Conservation (phyloP, 2,113 vertebrate genomes). For the Psammodynastes pulverulentus region DNA sequence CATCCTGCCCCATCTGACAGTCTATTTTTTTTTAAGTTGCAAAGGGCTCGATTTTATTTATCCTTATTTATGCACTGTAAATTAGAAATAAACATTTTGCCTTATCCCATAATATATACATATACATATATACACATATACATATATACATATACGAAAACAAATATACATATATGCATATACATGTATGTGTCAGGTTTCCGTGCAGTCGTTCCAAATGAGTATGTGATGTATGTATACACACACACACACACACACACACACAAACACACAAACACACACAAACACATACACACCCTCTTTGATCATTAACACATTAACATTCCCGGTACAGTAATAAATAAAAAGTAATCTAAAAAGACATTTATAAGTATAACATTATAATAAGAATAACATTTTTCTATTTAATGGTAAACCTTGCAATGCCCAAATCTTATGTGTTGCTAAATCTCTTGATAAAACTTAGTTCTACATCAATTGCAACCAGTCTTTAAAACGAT, state of each 20-base stretch:
- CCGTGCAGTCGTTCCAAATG: too few relatives aligned
- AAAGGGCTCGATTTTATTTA: background rate
- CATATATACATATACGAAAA: too few relatives aligned
- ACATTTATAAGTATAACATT: background rate
- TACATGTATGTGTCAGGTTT: too few relatives aligned
- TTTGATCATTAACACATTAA: background rate
- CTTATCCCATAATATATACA: background rate
- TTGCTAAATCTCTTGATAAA: conserved; percentile 39
- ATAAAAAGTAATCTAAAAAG: background rate
- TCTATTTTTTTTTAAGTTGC: background rate
- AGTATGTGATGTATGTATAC: too few relatives aligned
- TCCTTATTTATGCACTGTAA: background rate
- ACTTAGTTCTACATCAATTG: conserved; percentile 47
- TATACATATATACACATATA: too few relatives aligned
- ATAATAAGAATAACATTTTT: background rate
- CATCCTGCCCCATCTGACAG: background rate
- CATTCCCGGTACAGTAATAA: background rate
- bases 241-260: too few relatives aligned
- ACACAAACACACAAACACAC: too few relatives aligned
- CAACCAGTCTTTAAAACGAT: conserved; percentile 50
- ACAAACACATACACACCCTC: too few relatives aligned
- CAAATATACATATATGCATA: too few relatives aligned
- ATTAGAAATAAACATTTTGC: background rate
- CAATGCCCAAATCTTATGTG: conserved; percentile 19
- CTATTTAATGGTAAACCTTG: background rate